A percentile compares a stretch with the other conserved stretches of the same genome.
Evolutionary conservation across 2,113 vertebrate species (phyloP).

Genomic region (Otus sunia): DNA sequence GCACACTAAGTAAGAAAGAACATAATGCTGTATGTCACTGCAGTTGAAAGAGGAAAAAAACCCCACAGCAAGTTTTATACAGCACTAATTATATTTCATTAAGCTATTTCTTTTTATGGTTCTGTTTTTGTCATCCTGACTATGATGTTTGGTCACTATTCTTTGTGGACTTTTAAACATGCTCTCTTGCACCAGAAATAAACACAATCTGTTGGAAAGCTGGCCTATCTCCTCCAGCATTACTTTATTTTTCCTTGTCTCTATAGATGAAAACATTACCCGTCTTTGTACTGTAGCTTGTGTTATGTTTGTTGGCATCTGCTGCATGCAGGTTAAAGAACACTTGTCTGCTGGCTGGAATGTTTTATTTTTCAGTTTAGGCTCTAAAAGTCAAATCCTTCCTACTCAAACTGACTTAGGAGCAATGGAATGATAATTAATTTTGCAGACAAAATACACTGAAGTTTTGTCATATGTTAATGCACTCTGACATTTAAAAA

Average conservation of each 20-base stretch:
- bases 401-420: slow-evolving; percentile 48
- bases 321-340: slow-evolving; percentile 76
- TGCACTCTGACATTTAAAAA: slow-evolving; percentile 57
- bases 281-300: slow-evolving; percentile 68
- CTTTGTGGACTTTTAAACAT: slow-evolving; percentile 70
- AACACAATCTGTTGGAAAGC: slow-evolving; percentile 43
- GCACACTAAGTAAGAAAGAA: not conserved
- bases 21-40: not conserved
- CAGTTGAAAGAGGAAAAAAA: not conserved
- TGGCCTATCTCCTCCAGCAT: slow-evolving; percentile 69
- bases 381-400: slow-evolving; percentile 55
- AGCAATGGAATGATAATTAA: slow-evolving; percentile 67
- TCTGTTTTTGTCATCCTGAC: not conserved
- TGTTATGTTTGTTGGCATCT: slow-evolving; percentile 74
- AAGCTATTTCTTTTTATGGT: not conserved
- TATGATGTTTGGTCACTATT: not conserved
- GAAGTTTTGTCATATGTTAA: slow-evolving; percentile 64
- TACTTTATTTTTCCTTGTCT: slow-evolving; percentile 70
- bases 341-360: slow-evolving; percentile 72
- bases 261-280: slow-evolving; percentile 70
- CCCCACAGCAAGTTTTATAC: not conserved
- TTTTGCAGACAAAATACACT: slow-evolving; percentile 68
- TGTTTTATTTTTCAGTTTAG: slow-evolving; percentile 51
- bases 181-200: not conserved
- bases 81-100: not conserved